Base-by-base conservation (phyloP, 1,140 invertebrate genomes). In the Onthophagus taurus region DNA sequence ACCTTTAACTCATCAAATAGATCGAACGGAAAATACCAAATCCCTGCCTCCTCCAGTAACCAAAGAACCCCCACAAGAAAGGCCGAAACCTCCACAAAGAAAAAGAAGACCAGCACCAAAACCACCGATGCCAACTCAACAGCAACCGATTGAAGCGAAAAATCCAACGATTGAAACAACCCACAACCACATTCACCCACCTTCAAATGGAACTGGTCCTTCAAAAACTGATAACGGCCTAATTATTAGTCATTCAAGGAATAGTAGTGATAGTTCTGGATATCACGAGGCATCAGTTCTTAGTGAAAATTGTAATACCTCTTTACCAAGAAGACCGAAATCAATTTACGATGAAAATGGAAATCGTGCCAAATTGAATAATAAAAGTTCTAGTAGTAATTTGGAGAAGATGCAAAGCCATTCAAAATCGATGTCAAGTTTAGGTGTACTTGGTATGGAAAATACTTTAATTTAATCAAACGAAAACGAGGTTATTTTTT, bases 211-310 rank as follows among this genome's bases (percentile, higher is more conserved):
- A 12, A 18, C 37, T 6, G 26, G 29, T 13, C 13, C 36, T 14
- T 55, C 52, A 48, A 44, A 47, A 29, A 31, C 19, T 13, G 56
- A 56, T 17, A 54, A 50, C 26, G 54, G 56, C 16, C 44, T 67
- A 12, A 64, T 72, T 17, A 74, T 76, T 29, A 74, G 71, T 56
- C 81, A 83, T 67, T 83, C 80, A 4, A 68, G 81, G 41, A 83
- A 83, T 52, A 83, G 79, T 60, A 83, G 80, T 50, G 81, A 84
- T 59, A 83, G 80, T 49, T 82, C 78, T 41, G 83, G 81, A 1
- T 84, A 83, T 57, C 81, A 84, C 58, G 81, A 84, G 55, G 74
- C 81, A 6, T 82, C 80, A 3, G 69, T 82, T 6, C 65, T 82
- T 35, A 80, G 80, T 50, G 77, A 80, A 51, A 74, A 73, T 51